Percentiles rank a stretch among this genome's conserved stretches.
Evolutionary conservation across 2,888 invertebrate species (phyloP).

Genomic region (Apodemia zela): DNA sequence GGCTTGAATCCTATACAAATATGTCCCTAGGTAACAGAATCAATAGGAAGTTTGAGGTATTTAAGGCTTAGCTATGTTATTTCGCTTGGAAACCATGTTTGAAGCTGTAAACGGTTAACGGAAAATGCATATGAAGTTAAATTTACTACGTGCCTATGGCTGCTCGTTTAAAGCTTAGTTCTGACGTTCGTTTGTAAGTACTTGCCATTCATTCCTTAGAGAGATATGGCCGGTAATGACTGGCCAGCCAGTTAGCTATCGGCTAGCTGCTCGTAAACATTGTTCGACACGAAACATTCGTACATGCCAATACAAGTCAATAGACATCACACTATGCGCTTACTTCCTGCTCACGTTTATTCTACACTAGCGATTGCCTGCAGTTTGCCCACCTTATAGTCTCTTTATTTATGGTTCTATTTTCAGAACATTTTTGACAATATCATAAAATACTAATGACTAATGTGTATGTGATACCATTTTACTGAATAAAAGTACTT

Average conservation of each 20-base stretch:
- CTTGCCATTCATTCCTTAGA: constrained; percentile 72
- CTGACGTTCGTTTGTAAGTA: constrained; percentile 62
- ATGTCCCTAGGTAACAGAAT: constrained; percentile 27
- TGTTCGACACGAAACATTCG: constrained; percentile 65
- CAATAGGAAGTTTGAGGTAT: constrained; percentile 35
- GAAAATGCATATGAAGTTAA: constrained; percentile 52
- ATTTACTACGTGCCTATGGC: constrained; percentile 60
- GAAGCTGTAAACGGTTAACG: constrained; percentile 55
- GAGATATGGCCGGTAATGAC: constrained; percentile 75
- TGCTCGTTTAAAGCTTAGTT: constrained; percentile 59
- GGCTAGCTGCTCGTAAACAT: constrained; percentile 74
- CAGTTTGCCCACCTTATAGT: background rate
- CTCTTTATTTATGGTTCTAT: background rate
- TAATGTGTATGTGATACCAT: background rate
- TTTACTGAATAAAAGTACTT: background rate
- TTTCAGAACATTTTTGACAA: background rate
- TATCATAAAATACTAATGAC: no score
- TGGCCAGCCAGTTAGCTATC: constrained; percentile 63
- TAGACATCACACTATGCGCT: constrained; percentile 57
- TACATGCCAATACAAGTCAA: constrained; percentile 67
- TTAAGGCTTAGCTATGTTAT: constrained; percentile 38
- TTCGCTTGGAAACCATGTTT: constrained; percentile 48
- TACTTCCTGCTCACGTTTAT: constrained; percentile 49
- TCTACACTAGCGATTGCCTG: background rate
- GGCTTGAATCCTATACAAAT: constrained; percentile 29